A percentile compares a stretch with the other conserved stretches of the same genome.
Conservation (phyloP, 2,797 vertebrate genomes). For the Thalassophryne amazonica region DNA sequence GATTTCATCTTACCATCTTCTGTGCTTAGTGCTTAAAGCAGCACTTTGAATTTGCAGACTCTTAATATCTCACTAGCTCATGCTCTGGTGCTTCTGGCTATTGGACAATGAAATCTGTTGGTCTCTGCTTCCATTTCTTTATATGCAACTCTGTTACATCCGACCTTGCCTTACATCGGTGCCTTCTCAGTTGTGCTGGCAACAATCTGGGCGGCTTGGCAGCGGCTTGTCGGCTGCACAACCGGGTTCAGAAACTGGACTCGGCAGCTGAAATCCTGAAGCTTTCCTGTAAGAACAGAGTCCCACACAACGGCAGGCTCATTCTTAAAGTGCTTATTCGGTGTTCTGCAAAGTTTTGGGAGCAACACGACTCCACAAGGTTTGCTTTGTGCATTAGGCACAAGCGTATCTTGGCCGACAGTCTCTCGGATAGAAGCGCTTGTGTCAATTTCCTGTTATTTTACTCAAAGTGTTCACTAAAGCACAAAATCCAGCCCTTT, state of each 20-base stretch:
- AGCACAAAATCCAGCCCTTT: slow-evolving; percentile 49
- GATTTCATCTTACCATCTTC: too few species aligned
- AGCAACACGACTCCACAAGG: slow-evolving; percentile 47
- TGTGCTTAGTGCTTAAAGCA: too few species aligned
- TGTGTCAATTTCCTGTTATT: slow-evolving; percentile 64
- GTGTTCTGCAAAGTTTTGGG: slow-evolving; percentile 34
- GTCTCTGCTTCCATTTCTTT: slow-evolving; percentile 12
- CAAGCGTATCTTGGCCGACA: slow-evolving; percentile 39
- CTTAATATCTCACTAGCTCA: too few species aligned
- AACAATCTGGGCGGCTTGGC: slow-evolving; percentile 25
- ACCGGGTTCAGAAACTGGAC: slow-evolving; percentile 31
- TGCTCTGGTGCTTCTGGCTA: too few species aligned
- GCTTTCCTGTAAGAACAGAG: slow-evolving; percentile 26
- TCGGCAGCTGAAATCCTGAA: slow-evolving; percentile 30
- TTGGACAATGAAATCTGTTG: too few species aligned
- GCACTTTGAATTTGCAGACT: too few species aligned
- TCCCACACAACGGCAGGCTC: slow-evolving; percentile 31
- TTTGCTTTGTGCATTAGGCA: slow-evolving; percentile 57
- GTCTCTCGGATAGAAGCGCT: slow-evolving; percentile 40
- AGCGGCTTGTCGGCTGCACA: slow-evolving; percentile 11
- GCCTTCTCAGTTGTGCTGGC: slow-evolving; percentile 9
- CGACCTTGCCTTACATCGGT: not conserved
- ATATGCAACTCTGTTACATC: not conserved
- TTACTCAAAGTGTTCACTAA: slow-evolving; percentile 55
- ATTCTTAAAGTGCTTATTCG: slow-evolving; percentile 29